Conservation (phyloP, 1,140 invertebrate species). For the Coenobita brevimanus region DNA sequence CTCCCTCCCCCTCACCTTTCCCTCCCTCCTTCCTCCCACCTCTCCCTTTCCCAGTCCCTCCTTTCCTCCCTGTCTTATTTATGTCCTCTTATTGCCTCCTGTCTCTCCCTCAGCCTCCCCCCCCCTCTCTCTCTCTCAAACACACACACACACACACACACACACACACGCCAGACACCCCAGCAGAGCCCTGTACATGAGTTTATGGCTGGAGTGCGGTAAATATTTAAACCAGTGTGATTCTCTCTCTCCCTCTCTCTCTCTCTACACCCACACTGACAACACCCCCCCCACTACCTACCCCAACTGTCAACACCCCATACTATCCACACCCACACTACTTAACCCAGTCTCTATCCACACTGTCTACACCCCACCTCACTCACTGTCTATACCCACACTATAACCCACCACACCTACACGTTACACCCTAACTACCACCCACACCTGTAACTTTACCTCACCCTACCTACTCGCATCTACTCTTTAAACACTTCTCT, state of each 20-base stretch:
- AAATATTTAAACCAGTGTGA: not conserved
- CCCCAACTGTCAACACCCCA: too few relatives aligned
- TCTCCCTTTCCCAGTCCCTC: not conserved
- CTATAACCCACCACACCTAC: not conserved
- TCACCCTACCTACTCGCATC: not conserved
- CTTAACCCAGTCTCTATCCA: not conserved
- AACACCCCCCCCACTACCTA: not conserved
- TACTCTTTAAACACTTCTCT: too few relatives aligned
- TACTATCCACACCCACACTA: not conserved
- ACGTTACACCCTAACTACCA: not conserved
- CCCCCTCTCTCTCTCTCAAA: not conserved
- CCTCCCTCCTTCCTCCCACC: too few relatives aligned
- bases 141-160: too few relatives aligned
- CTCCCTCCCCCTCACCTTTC: too few relatives aligned
- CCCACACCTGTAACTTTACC: not conserved
- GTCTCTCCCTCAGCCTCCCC: too few relatives aligned
- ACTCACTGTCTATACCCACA: not conserved
- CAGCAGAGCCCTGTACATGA: not conserved
- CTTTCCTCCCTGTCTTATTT: not conserved
- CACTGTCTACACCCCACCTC: not conserved
- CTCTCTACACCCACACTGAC: not conserved
- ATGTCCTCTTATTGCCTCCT: not conserved
- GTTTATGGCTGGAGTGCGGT: too few relatives aligned
- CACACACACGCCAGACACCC: not conserved
- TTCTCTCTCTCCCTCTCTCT: conserved; percentile 7